Conservation (phyloP, 2,888 invertebrate genomes). For the Thumatha senex region DNA sequence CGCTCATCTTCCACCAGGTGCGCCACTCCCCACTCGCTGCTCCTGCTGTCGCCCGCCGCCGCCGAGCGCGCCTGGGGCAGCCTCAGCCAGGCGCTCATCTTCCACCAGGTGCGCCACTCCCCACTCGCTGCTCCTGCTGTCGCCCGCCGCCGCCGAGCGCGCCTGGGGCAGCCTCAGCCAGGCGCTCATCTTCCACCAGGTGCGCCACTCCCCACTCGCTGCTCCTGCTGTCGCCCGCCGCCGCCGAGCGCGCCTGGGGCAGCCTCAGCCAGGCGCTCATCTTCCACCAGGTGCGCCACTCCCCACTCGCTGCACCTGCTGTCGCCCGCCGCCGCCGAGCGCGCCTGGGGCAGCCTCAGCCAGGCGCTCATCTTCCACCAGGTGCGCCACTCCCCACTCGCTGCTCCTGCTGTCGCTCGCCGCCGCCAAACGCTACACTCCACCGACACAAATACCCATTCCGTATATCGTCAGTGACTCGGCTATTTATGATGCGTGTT, state of each 20-base stretch:
- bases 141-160: slow-evolving; percentile 91
- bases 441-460: too few species aligned
- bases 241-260: slow-evolving; percentile 93
- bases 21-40: slow-evolving; percentile 95
- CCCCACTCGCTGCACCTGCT: slow-evolving; percentile 95
- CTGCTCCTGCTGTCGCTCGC: slow-evolving; percentile 79
- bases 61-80: slow-evolving; percentile 91
- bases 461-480: too few species aligned
- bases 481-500: too few species aligned
- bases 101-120: slow-evolving; percentile 93
- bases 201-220: slow-evolving; percentile 96
- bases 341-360: slow-evolving; percentile 98
- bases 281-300: slow-evolving; percentile 96
- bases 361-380: slow-evolving; percentile 99
- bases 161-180: slow-evolving; percentile 99
- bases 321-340: slow-evolving; percentile 91
- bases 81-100: slow-evolving; percentile 97
- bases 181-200: slow-evolving; percentile 99
- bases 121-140: slow-evolving; percentile 95
- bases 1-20: slow-evolving; percentile 99
- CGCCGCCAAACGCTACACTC: too few species aligned
- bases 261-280: slow-evolving; percentile 98
- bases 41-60: slow-evolving; percentile 93
- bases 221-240: slow-evolving; percentile 97
- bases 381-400: slow-evolving; percentile 92